A percentile compares a stretch with the other conserved stretches of the same genome.
phyloP scores from a whole-genome alignment of 64 coral and sea anemone genomes.

The Dendrophyllia cribrosa region DNA sequence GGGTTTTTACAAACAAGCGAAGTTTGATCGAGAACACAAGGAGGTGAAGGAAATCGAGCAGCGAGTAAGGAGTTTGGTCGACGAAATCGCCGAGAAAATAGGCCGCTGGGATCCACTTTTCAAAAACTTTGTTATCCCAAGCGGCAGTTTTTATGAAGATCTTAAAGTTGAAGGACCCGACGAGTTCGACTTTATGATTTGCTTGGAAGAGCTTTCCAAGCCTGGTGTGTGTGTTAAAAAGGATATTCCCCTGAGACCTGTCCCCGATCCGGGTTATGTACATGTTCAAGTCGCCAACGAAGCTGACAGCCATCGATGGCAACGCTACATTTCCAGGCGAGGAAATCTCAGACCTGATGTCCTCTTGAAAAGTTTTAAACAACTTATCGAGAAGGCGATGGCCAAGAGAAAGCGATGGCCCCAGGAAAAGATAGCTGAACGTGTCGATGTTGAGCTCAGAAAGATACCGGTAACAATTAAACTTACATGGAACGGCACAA shows the following conservation, averaged over 20 bases:
- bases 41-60: conserved; percentile 65
- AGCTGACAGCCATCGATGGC: not conserved
- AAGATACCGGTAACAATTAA: conserved; percentile 65
- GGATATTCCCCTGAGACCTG: conserved; percentile 53
- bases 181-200: conserved; percentile 69
- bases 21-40: conserved; percentile 31
- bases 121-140: conserved; percentile 48
- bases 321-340: conserved; percentile 40
- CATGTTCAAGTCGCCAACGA: conserved; percentile 41
- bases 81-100: conserved; percentile 29
- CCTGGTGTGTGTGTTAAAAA: conserved; percentile 45
- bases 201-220: conserved; percentile 29
- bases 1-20: not conserved
- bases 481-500: conserved; percentile 56
- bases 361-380: conserved; percentile 38
- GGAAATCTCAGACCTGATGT: conserved; percentile 35
- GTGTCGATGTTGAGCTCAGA: conserved; percentile 34
- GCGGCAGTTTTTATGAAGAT: conserved; percentile 63
- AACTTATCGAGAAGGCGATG: conserved; percentile 31
- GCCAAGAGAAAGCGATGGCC: not conserved
- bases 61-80: not conserved
- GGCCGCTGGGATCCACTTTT: conserved; percentile 17
- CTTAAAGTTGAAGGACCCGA: conserved; percentile 66
- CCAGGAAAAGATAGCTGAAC: not conserved
- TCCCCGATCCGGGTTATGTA: conserved; percentile 64